Evolutionary conservation across 2,113 vertebrate species (phyloP).

Genomic region (Pongo abelii): DNA sequence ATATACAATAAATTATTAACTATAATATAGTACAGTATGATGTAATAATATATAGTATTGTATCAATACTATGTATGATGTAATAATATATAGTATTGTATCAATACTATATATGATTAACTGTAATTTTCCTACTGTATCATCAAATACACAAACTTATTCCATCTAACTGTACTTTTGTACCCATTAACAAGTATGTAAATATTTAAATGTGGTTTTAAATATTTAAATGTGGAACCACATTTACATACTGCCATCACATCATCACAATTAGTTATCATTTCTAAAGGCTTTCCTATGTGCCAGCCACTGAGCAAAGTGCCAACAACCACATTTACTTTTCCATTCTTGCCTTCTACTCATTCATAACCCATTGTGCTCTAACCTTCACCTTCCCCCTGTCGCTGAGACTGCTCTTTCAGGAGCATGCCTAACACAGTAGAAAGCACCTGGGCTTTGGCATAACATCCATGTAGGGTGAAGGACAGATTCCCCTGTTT

Average conservation of each 20-base stretch:
- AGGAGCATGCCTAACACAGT: fast-evolving
- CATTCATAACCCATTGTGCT: neutral
- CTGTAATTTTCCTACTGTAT: neutral
- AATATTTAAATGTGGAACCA: neutral
- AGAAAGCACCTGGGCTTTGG: neutral
- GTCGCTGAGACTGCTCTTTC: neutral
- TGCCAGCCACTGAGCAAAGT: neutral
- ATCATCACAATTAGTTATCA: neutral
- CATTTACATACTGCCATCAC: neutral
- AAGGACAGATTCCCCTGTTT: neutral
- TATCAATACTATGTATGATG: too few relatives aligned
- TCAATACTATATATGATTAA: neutral
- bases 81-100: too few relatives aligned
- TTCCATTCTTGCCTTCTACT: neutral
- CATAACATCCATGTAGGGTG: neutral
- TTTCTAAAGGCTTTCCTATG: neutral
- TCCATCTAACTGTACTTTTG: neutral
- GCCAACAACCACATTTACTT: neutral
- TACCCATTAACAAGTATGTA: neutral
- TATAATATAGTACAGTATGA: too few relatives aligned
- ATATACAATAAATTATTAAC: neutral
- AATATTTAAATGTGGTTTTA: neutral
- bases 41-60: too few relatives aligned
- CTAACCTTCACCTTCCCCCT: neutral
- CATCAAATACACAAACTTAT: neutral